phyloP scores from a whole-genome alignment of 2,797 vertebrate species.

The Monodelphis domestica region DNA sequence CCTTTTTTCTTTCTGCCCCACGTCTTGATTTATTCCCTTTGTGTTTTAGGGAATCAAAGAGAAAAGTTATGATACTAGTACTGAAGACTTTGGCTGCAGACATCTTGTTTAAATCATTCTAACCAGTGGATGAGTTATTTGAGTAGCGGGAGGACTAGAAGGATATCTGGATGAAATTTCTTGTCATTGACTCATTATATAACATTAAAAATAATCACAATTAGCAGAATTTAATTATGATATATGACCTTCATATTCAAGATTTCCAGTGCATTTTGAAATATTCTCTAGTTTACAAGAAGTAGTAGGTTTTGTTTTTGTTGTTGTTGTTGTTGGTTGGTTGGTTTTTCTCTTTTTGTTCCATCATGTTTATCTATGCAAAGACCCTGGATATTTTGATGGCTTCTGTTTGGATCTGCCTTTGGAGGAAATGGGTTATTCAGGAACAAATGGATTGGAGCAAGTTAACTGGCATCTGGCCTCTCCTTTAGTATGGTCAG shows the following conservation, averaged over 20 bases:
- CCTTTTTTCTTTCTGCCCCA: slow-evolving; percentile 65
- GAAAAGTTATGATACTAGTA: slow-evolving; percentile 25
- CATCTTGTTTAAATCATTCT: slow-evolving; percentile 44
- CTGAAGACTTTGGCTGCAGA: slow-evolving; percentile 47
- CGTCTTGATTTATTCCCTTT: slow-evolving; percentile 29
- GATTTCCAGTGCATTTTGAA: not conserved
- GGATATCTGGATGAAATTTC: slow-evolving; percentile 4
- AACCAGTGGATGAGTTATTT: slow-evolving; percentile 27
- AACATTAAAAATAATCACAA: not conserved
- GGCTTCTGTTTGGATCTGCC: slow-evolving; percentile 14
- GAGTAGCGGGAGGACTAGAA: not conserved
- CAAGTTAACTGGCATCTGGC: slow-evolving; percentile 1
- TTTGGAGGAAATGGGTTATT: slow-evolving; percentile 60
- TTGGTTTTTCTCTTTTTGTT: not conserved
- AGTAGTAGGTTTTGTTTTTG: not conserved
- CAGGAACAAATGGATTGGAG: not conserved
- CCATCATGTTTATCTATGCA: slow-evolving; percentile 34
- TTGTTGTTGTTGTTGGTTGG: too few species aligned
- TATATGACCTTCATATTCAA: not conserved
- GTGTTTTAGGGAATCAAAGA: slow-evolving; percentile 55
- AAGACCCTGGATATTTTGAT: slow-evolving; percentile 34
- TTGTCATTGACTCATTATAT: slow-evolving; percentile 5
- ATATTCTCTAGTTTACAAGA: not conserved
- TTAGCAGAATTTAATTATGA: not conserved
- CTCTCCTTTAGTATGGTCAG: slow-evolving; percentile 75